These are phyloP conservation scores for Crocodylus rhombifer DNA, from an alignment of 2,797 vertebrate species.

Conservation along the genomic window DNA sequence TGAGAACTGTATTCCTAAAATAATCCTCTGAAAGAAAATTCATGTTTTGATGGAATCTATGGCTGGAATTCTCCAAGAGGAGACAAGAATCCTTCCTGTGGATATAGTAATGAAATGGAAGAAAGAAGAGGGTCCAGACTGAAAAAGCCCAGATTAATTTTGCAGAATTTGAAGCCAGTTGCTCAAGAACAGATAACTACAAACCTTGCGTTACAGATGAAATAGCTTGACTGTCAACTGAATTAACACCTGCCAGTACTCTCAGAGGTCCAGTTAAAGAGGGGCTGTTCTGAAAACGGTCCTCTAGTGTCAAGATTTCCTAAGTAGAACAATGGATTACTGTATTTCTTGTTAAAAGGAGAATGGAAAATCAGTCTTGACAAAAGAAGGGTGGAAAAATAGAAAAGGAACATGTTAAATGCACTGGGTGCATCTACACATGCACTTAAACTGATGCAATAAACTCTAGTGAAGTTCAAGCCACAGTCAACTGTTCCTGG, in stretches of 20 bases:
- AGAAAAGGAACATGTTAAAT: neutral
- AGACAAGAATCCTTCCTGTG: fast-evolving
- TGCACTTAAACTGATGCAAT: too few relatives aligned
- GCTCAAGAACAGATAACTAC: neutral
- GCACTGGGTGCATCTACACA: too few relatives aligned
- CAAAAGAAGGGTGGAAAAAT: neutral
- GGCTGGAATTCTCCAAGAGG: neutral
- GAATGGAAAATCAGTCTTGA: neutral
- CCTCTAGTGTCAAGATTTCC: neutral
- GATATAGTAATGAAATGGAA: fast-evolving
- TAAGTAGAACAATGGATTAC: neutral
- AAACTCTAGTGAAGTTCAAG: too few relatives aligned
- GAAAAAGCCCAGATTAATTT: neutral
- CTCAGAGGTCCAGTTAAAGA: neutral
- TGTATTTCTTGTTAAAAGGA: neutral
- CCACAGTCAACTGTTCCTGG: too few relatives aligned
- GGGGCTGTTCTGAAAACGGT: neutral
- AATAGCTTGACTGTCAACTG: neutral
- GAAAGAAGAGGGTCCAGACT: fast-evolving
- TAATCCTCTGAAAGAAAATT: constrained; percentile 14
- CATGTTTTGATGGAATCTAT: neutral
- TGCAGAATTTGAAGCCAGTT: neutral
- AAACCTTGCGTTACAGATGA: neutral
- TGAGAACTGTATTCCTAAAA: neutral
- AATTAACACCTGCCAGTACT: neutral